These are phyloP conservation scores for Macrochelys suwanniensis DNA, from an alignment of 2,797 vertebrate genomes.

Conservation along the genomic window DNA sequence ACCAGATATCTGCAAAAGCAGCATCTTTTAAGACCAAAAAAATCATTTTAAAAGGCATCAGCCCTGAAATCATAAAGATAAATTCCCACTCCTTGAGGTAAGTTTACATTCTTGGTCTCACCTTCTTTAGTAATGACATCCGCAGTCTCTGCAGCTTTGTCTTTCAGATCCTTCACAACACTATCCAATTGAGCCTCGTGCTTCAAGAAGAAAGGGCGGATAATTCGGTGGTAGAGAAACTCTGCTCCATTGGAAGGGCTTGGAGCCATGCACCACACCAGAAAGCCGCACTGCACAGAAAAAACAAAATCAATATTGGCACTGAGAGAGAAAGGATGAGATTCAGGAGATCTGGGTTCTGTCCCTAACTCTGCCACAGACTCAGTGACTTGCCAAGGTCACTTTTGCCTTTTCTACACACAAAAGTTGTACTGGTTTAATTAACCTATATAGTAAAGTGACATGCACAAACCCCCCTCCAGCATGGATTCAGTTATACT, in stretches of 20 bases:
- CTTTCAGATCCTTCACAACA: constrained; percentile 89
- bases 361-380: neutral
- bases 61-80: neutral
- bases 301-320: neutral
- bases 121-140: constrained; percentile 94
- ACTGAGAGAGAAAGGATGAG: fast-evolving
- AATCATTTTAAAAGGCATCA: neutral
- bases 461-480: neutral
- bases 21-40: neutral
- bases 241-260: constrained; percentile 91
- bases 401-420: neutral
- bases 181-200: constrained; percentile 89
- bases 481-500: neutral
- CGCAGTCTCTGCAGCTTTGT: constrained; percentile 93
- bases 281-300: constrained; percentile 88
- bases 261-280: constrained; percentile 97
- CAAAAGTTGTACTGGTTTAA: too few relatives aligned
- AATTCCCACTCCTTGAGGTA: neutral
- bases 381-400: neutral
- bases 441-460: neutral
- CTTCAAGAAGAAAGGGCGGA: constrained; percentile 94
- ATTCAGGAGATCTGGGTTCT: neutral
- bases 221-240: constrained; percentile 90
- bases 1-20: neutral
- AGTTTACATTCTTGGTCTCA: constrained; percentile 60